Evolutionary conservation across 2,888 invertebrate genomes (phyloP), one percentile per base, ranked within the genome.

Genomic region (Tupiocoris notatus): DNA sequence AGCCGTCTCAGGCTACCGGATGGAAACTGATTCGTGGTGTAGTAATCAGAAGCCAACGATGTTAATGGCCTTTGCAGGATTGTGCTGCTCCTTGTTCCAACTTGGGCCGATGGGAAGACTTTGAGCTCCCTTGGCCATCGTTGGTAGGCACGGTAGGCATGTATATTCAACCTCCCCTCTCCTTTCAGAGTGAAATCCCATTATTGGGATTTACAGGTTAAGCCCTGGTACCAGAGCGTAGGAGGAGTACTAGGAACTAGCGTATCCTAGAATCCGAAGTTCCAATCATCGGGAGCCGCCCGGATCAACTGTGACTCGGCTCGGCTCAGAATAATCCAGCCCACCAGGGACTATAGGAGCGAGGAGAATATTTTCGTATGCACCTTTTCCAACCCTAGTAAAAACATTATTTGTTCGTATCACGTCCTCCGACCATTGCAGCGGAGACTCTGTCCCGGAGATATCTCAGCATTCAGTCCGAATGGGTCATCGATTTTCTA

Each of bases 161-260:
- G 39, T 39, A 39, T 39, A 39, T 39, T 12, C 39, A 39, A 39
- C 39, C 39, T 39, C 3, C 12, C 12, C 39, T 12, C 39, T 39
- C 67, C 67, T 23, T 22, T 54, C 67, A 22, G 22, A 57, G 67
- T 56, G 54, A 67, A 67, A 67, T 67, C 67, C 67, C 67, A 67
- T 67, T 67, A 67, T 67, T 67, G 67, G 67, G 67, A 67, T 67
- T 67, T 67, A 67, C 67, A 57, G 67, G 67, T 54, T 67, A 67
- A 67, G 54, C 67, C 67, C 22, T 54, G 18, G 67, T 22, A 22
- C 57, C 64, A n/a, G 23, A 20, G 39, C 12, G 39, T 12, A 39
- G 39, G 39, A 12, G 39, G 39, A 12, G 22, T 23, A 7, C 54
- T 54, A 9, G n/a, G 7, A 56, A 24, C 66, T 39, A 17, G 17